Conservation (phyloP, 2,888 invertebrate species). For the Cacoxenus indagator region DNA sequence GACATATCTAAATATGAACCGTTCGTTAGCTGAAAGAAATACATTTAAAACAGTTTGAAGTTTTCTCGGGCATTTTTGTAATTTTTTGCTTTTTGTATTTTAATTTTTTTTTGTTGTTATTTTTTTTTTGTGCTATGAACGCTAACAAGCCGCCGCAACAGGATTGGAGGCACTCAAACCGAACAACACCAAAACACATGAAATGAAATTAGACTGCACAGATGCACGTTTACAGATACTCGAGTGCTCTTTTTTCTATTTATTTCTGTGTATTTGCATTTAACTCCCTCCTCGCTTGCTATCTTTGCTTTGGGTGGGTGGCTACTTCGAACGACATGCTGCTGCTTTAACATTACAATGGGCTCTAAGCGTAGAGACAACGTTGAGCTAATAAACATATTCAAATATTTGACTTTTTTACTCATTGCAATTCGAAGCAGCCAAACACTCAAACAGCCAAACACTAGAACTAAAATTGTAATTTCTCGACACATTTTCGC, state of each 20-base stretch:
- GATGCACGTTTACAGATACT: conserved; percentile 57
- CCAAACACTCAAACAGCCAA: background rate
- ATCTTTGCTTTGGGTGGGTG: background rate
- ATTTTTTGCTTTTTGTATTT: too few species aligned
- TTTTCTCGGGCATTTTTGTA: too few species aligned
- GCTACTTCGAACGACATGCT: background rate
- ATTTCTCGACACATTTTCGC: conserved; percentile 20
- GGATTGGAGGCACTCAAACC: conserved; percentile 38
- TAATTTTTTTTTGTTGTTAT: too few species aligned
- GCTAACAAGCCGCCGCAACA: conserved; percentile 40
- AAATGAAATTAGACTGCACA: conserved; percentile 64
- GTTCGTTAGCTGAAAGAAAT: too few species aligned
- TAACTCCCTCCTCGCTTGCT: background rate
- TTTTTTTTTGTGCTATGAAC: too few species aligned
- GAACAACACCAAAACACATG: conserved; percentile 63
- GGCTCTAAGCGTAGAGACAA: too few species aligned
- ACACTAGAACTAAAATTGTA: background rate
- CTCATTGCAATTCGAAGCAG: conserved; percentile 44
- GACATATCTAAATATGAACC: too few species aligned
- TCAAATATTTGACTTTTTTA: too few species aligned
- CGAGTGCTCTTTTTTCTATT: conserved; percentile 45
- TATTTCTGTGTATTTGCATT: background rate
- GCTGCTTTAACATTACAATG: conserved; percentile 22
- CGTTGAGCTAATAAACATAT: conserved; percentile 57
- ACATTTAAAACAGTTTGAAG: too few species aligned